A percentile compares a stretch with the other conserved stretches of the same genome.
Evolutionary conservation across 2,797 vertebrate genomes (phyloP).

Genomic region (Lates japonicus): DNA sequence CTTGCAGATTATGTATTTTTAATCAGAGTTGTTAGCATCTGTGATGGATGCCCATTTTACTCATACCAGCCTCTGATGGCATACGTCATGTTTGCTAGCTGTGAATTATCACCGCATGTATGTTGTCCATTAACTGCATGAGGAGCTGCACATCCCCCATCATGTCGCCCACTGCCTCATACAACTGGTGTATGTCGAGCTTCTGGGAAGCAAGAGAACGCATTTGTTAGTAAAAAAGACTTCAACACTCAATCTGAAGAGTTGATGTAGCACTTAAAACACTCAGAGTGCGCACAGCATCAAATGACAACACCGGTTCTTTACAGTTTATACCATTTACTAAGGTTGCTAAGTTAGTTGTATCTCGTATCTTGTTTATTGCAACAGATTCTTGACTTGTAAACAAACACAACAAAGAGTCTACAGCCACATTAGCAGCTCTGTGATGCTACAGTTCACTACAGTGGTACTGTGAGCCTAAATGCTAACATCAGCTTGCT

Average conservation of each 20-base stretch:
- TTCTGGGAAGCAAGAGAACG: slow-evolving; percentile 6
- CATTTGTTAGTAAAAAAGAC: not conserved
- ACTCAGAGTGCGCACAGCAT: not conserved
- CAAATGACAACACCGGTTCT: not conserved
- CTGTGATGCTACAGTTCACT: no score
- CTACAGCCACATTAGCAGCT: no score
- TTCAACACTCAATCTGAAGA: not conserved
- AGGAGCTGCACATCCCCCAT: slow-evolving; percentile 25
- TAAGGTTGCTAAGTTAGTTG: not conserved
- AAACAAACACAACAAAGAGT: no score
- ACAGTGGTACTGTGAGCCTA: no score
- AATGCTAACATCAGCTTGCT: no score
- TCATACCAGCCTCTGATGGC: slow-evolving; percentile 72
- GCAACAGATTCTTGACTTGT: no score
- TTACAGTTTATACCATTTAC: not conserved
- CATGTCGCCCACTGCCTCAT: not conserved
- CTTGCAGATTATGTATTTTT: slow-evolving; percentile 89
- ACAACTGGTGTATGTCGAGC: slow-evolving; percentile 6
- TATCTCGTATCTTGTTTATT: no score
- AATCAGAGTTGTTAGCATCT: slow-evolving; percentile 89
- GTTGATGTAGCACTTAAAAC: not conserved
- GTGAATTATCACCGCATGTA: slow-evolving; percentile 61
- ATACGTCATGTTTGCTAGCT: slow-evolving; percentile 69
- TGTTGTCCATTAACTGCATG: slow-evolving; percentile 68
- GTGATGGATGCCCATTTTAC: slow-evolving; percentile 85